Base-by-base conservation (phyloP, 2,797 vertebrate species). In the Leptatherina wallacei region DNA sequence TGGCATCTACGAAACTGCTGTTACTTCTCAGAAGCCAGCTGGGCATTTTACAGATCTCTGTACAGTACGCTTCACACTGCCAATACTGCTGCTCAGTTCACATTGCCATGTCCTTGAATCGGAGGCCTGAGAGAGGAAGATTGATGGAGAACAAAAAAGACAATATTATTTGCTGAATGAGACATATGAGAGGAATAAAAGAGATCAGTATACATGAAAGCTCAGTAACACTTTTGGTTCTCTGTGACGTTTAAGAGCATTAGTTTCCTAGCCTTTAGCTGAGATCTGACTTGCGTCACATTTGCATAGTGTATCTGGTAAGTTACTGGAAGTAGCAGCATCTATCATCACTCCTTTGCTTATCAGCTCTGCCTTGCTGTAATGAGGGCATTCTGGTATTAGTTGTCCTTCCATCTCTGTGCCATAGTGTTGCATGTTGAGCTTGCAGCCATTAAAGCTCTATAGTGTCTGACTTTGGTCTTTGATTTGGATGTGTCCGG, bases 51-150 rank as follows among this genome's bases (percentile, higher is more conserved):
- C 24, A 69, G 29, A 63, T 78, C 78, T 32, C 32, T 49, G 20
- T 35, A 11, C 40, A 73, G 77, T 72, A 82, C 54, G 52, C 61
- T 68, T 75, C 62, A 69, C 72, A 6, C 70, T 54, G 61, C 61
- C 10, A 29, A 16, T 38, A 5, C 72, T 75, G 63, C 85, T 75
- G 71, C 70, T 65, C 61, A 2, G 14, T 57, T 91, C 83, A 80
- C 87, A 78, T 91, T 89, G 81, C 62, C 5, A 20, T 54, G 76
- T 85, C 83, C 78, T 88, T 85, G 33, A 65, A 38, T 6, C 35
- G 52, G 67, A 64, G 32, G 6, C 29, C 47, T 8, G 14, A 65
- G 24, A 57, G 16, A 36, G 51, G 30, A 27, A 20, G 77, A 61
- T 18, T 56, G 38, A 38, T 63, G 29, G 35, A 51, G 56, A 24